These are phyloP conservation scores for Notiomystis cincta DNA, from an alignment of 2,113 vertebrate genomes.

Conservation along the genomic window DNA sequence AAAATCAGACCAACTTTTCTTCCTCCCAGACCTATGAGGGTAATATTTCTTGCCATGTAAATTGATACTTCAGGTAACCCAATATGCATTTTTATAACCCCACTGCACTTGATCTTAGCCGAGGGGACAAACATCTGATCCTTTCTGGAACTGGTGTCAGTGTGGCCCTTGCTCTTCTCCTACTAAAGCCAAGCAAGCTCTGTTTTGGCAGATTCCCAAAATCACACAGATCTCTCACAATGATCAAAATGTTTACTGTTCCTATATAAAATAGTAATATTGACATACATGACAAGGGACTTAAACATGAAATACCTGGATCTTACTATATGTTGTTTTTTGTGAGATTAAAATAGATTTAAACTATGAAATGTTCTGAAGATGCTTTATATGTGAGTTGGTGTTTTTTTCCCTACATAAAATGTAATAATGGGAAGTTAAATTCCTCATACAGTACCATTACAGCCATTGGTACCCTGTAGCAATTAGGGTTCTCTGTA, in stretches of 20 bases:
- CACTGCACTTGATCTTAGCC: neutral
- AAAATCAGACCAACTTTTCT: neutral
- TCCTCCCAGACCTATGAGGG: neutral
- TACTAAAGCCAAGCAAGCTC: neutral
- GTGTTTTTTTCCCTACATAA: accelerated
- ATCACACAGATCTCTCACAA: neutral
- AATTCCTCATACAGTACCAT: neutral
- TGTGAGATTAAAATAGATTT: neutral
- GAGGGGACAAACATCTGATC: neutral
- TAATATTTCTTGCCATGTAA: conserved; percentile 5
- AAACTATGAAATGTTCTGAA: neutral
- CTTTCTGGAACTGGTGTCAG: neutral
- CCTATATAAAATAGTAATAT: neutral
- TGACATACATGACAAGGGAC: neutral
- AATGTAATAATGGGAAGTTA: neutral
- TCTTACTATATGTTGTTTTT: neutral
- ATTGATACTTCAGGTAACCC: neutral
- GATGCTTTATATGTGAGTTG: neutral
- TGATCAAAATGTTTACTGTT: neutral
- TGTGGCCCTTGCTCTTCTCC: neutral
- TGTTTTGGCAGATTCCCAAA: neutral
- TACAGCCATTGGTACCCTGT: neutral
- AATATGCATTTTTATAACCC: neutral
- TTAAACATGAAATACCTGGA: neutral
- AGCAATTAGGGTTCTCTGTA: neutral